Percentiles rank a stretch among this genome's conserved stretches.
Evolutionary conservation across 2,113 vertebrate genomes (phyloP).

Genomic region (Apteryx owenii): DNA sequence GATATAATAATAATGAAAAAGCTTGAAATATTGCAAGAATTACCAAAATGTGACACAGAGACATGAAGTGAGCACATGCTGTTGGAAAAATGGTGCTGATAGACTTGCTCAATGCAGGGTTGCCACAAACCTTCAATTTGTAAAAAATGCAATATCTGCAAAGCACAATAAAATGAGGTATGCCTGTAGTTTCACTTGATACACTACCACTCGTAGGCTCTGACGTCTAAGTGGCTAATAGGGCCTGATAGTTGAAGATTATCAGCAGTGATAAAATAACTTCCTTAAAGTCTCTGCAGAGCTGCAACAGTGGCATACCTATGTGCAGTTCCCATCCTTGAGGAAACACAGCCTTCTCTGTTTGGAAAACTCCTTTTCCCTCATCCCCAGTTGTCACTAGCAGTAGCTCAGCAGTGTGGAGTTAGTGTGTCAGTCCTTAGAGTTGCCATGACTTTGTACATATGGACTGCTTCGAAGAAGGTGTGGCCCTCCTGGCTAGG

Average conservation of each 20-base stretch:
- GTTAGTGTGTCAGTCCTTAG: neutral
- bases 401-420: neutral
- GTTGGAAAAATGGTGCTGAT: too few species aligned
- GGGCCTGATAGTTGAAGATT: neutral
- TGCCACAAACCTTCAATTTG: too few species aligned
- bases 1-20: too few species aligned
- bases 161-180: too few species aligned
- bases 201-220: neutral
- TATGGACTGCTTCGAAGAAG: neutral
- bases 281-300: neutral
- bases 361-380: neutral
- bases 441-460: neutral
- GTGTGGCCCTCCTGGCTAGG: neutral
- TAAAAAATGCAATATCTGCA: too few species aligned
- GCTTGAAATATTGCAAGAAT: too few species aligned
- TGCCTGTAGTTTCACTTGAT: neutral
- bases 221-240: neutral
- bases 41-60: too few species aligned
- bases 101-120: too few species aligned
- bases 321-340: neutral
- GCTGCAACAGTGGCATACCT: neutral
- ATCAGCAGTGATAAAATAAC: neutral
- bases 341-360: neutral
- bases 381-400: neutral
- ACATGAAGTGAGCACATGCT: too few species aligned